phyloP scores from a whole-genome alignment of 2,797 vertebrate species.

The Malacoctenus gilli region DNA sequence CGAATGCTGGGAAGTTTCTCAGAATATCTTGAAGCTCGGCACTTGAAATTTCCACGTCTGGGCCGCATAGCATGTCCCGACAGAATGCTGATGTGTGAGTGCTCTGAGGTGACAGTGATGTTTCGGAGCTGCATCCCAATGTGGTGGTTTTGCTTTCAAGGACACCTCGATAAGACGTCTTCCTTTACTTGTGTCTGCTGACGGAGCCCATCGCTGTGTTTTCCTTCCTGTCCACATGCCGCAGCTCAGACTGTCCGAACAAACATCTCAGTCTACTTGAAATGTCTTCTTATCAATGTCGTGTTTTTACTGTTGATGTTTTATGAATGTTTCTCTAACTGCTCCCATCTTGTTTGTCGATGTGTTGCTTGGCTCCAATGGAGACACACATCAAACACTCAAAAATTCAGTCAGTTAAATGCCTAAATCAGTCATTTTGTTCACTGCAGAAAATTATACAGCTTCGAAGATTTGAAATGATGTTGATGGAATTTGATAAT shows the following conservation, averaged over 20 bases:
- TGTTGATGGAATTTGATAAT: background rate
- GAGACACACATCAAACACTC: constrained; percentile 78
- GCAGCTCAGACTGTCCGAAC: constrained; percentile 62
- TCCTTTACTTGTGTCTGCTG: constrained; percentile 58
- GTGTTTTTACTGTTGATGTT: constrained; percentile 72
- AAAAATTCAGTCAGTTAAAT: background rate
- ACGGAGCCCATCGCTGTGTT: constrained; percentile 74
- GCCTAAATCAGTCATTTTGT: background rate
- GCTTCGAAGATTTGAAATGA: too few species aligned
- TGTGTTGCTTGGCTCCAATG: constrained; percentile 78
- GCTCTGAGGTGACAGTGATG: constrained; percentile 52
- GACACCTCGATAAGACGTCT: constrained; percentile 32
- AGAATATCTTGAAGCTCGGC: constrained; percentile 22
- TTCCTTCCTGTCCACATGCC: constrained; percentile 75
- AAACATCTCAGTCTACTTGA: constrained; percentile 44
- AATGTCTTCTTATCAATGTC: constrained; percentile 66
- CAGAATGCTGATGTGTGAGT: constrained; percentile 57
- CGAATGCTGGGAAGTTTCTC: constrained; percentile 17
- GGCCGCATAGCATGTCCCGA: constrained; percentile 59
- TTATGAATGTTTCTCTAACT: constrained; percentile 76
- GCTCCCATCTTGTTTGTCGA: constrained; percentile 82
- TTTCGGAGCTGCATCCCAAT: constrained; percentile 64
- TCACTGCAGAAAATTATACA: background rate
- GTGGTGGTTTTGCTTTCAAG: constrained; percentile 53
- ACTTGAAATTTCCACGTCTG: constrained; percentile 21